Conservation (phyloP, 1,140 invertebrate genomes). For the Sycophaga agraensis region DNA sequence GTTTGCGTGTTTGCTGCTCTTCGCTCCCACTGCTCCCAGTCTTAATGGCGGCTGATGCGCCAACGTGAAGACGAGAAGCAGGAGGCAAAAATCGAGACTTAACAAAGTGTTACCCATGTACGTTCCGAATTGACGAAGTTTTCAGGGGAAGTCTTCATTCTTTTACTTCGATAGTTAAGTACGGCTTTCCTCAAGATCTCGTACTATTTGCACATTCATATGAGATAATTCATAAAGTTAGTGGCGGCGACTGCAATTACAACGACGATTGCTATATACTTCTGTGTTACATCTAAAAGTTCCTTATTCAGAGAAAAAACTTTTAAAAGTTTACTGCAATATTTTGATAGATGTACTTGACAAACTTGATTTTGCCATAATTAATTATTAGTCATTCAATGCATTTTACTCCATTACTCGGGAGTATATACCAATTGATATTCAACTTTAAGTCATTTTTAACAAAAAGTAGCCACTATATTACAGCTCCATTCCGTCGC, state of each 20-base stretch:
- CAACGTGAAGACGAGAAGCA: not conserved
- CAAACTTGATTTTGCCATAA: too few relatives aligned
- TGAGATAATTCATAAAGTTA: slow-evolving; percentile 14
- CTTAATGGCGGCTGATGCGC: slow-evolving; percentile 10
- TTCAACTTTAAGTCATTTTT: not conserved
- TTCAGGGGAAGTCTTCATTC: not conserved
- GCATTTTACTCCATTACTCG: not conserved
- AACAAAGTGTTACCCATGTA: not conserved
- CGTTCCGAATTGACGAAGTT: not conserved
- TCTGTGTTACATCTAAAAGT: not conserved
- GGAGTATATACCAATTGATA: too few relatives aligned
- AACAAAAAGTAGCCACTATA: not conserved
- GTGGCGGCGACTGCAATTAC: not conserved
- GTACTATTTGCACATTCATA: not conserved
- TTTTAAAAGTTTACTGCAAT: too few relatives aligned
- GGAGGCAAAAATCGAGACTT: not conserved
- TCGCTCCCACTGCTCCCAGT: not conserved
- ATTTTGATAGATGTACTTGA: too few relatives aligned
- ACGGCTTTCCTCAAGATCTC: not conserved
- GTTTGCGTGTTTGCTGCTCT: too few relatives aligned
- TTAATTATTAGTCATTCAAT: not conserved
- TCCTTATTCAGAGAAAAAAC: not conserved
- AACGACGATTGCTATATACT: slow-evolving; percentile 5
- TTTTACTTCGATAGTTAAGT: not conserved
- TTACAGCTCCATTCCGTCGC: not conserved